Percentiles rank a stretch among this genome's conserved stretches.
phyloP scores from a whole-genome alignment of 2,113 vertebrate genomes.

The Micronycteris hirsuta region DNA sequence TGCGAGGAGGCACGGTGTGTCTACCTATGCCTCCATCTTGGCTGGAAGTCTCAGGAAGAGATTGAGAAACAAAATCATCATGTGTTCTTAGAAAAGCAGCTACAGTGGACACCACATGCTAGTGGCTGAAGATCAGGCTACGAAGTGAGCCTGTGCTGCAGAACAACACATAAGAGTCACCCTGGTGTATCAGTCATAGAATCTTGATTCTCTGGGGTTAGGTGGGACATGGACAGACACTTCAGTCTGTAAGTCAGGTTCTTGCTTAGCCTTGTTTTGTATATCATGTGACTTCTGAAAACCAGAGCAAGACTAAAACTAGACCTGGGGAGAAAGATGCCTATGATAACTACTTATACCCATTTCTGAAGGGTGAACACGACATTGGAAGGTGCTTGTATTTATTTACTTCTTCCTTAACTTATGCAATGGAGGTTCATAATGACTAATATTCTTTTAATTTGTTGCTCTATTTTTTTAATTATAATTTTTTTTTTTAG shows the following conservation, averaged over 20 bases:
- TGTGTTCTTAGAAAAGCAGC: background rate
- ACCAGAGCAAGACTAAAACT: background rate
- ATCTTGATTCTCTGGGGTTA: background rate
- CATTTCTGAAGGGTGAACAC: background rate
- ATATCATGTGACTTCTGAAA: background rate
- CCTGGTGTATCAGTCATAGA: too few relatives aligned
- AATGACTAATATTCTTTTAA: background rate
- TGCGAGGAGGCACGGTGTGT: too few relatives aligned
- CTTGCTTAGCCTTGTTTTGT: background rate
- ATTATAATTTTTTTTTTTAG: background rate
- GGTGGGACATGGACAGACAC: background rate
- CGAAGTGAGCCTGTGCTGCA: background rate
- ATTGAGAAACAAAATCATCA: background rate
- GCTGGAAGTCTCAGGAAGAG: too few relatives aligned
- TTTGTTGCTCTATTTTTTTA: background rate
- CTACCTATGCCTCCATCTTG: too few relatives aligned
- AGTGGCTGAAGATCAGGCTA: background rate
- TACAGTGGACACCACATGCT: rapidly evolving
- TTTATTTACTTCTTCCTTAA: background rate
- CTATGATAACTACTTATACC: background rate
- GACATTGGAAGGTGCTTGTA: background rate
- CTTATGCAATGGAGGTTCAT: background rate
- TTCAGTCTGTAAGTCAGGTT: background rate
- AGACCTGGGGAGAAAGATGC: background rate
- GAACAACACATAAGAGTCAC: too few relatives aligned